A percentile compares a stretch with the other conserved stretches of the same genome.
phyloP scores from a whole-genome alignment of 1,140 invertebrate species.

The Metopolophium dirhodum region DNA sequence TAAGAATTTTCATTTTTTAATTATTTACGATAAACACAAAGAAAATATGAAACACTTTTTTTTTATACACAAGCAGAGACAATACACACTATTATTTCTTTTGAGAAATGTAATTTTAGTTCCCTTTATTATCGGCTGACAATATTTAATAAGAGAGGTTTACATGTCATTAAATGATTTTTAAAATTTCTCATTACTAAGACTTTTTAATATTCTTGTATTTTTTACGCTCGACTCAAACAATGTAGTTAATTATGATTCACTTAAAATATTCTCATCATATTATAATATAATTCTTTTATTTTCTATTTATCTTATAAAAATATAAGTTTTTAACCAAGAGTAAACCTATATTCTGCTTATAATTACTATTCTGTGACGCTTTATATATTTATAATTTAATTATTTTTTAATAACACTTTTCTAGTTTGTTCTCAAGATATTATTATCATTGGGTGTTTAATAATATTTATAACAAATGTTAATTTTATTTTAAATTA shows the following conservation, averaged over 20 bases:
- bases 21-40: conserved; percentile 32
- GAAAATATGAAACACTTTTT: conserved; percentile 31
- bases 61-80: background rate
- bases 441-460: background rate
- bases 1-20: conserved; percentile 17
- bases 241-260: conserved; percentile 1
- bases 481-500: background rate
- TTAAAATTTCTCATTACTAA: conserved; percentile 19
- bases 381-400: background rate
- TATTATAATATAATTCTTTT: background rate
- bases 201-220: background rate
- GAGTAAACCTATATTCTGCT: background rate
- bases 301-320: background rate
- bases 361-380: background rate
- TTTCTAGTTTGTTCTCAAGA: background rate
- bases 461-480: background rate
- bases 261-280: background rate
- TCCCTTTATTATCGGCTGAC: background rate
- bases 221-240: background rate
- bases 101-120: conserved; percentile 30
- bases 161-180: conserved; percentile 1
- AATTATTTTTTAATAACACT: background rate
- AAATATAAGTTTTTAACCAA: background rate
- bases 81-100: conserved; percentile 28
- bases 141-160: conserved; percentile 26